A percentile compares a stretch with the other conserved stretches of the same genome.
Evolutionary conservation across 2,113 vertebrate species (phyloP).

Genomic region (Callospermophilus lateralis): DNA sequence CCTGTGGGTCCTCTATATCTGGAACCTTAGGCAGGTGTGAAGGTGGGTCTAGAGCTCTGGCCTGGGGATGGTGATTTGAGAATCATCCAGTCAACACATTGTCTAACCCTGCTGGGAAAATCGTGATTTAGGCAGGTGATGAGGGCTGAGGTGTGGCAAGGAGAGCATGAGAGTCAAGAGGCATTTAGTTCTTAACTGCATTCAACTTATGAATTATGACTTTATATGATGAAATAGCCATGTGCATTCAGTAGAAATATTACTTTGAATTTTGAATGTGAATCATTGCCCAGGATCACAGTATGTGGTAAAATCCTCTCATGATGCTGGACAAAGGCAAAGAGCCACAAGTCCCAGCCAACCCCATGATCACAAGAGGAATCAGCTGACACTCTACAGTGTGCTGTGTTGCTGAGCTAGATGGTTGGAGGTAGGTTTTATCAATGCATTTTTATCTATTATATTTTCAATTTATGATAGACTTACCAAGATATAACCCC

Average conservation of each 20-base stretch:
- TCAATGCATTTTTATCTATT: not conserved
- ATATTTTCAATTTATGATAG: not conserved
- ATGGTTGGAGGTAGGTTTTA: not conserved
- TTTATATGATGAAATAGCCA: not conserved
- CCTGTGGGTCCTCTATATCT: not conserved
- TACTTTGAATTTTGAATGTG: not conserved
- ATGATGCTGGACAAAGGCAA: not conserved
- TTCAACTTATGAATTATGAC: not conserved
- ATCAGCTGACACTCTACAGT: not conserved
- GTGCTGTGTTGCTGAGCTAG: not conserved
- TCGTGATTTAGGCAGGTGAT: not conserved
- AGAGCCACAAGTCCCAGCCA: too few relatives aligned
- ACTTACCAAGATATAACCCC: not conserved
- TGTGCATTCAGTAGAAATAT: not conserved
- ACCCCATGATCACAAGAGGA: not conserved
- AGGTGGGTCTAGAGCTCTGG: not conserved
- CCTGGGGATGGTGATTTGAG: not conserved
- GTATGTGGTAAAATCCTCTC: not conserved
- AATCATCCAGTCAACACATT: not conserved
- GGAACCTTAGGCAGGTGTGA: not conserved
- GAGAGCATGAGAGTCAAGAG: not conserved
- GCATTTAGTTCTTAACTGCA: not conserved
- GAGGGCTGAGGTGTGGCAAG: too few relatives aligned
- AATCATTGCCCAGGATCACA: not conserved
- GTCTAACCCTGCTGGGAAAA: too few relatives aligned